These are phyloP conservation scores for Heliconius sara DNA, from an alignment of 2,888 invertebrate genomes.

Conservation along the genomic window DNA sequence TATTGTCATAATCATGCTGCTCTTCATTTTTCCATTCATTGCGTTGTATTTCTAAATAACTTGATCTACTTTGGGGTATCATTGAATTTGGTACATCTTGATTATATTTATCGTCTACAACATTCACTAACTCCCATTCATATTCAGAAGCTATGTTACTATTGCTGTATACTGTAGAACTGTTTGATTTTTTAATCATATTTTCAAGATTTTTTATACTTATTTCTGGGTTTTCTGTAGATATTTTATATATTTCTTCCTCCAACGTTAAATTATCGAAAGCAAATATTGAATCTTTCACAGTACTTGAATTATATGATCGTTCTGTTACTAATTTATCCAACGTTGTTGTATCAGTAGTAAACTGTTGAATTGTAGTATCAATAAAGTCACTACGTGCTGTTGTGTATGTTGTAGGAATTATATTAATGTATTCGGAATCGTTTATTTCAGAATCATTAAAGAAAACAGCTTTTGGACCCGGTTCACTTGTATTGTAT, in stretches of 20 bases:
- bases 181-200: slow-evolving; percentile 34
- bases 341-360: slow-evolving; percentile 8
- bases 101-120: slow-evolving; percentile 46
- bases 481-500: not conserved
- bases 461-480: not conserved
- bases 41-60: slow-evolving; percentile 64
- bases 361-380: not conserved
- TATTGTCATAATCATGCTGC: slow-evolving; percentile 58
- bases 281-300: slow-evolving; percentile 22
- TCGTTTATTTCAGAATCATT: not conserved
- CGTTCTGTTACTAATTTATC: not conserved
- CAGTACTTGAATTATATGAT: slow-evolving; percentile 12
- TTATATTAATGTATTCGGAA: not conserved
- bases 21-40: slow-evolving; percentile 61
- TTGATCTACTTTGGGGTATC: slow-evolving; percentile 58
- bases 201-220: slow-evolving; percentile 42
- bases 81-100: slow-evolving; percentile 52
- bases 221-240: slow-evolving; percentile 40
- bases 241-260: slow-evolving; percentile 49
- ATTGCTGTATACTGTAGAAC: slow-evolving; percentile 19
- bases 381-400: not conserved
- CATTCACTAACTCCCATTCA: slow-evolving; percentile 46
- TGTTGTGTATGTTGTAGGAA: not conserved
- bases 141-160: slow-evolving; percentile 37
- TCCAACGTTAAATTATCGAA: slow-evolving; percentile 53